phyloP scores from a whole-genome alignment of 2,888 invertebrate genomes.

The Agonopterix alstromeriana region DNA sequence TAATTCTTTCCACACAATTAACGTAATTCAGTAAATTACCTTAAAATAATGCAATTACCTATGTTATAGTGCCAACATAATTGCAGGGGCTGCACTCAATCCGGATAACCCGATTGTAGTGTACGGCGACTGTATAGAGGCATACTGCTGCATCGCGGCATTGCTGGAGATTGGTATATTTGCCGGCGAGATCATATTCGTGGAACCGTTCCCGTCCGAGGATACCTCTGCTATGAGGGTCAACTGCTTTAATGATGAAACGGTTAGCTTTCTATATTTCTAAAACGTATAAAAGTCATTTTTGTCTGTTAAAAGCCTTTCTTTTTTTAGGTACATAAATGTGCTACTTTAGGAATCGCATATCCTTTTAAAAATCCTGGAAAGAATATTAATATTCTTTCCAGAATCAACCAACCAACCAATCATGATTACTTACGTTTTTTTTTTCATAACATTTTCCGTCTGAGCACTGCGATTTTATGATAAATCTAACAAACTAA shows the following conservation, averaged over 20 bases:
- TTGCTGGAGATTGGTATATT: constrained; percentile 78
- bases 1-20: no score
- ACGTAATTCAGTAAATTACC: no score
- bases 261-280: constrained; percentile 34
- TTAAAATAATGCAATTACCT: not conserved
- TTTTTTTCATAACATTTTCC: no score
- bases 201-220: constrained; percentile 72
- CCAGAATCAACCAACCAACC: no score
- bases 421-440: no score
- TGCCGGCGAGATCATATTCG: constrained; percentile 73
- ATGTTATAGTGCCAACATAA: not conserved
- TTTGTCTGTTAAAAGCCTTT: no score
- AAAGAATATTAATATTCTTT: no score
- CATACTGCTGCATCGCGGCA: constrained; percentile 80
- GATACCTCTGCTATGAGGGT: constrained; percentile 40
- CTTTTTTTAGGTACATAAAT: no score
- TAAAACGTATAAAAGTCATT: not conserved
- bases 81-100: constrained; percentile 18
- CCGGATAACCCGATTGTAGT: constrained; percentile 68
- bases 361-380: no score
- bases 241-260: constrained; percentile 64
- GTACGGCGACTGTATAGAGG: constrained; percentile 82
- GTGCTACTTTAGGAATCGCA: no score
- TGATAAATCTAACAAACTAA: no score
- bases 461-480: no score